phyloP scores from a whole-genome alignment of 2,113 vertebrate genomes.

The Rhinopomastus cyanomelas region DNA sequence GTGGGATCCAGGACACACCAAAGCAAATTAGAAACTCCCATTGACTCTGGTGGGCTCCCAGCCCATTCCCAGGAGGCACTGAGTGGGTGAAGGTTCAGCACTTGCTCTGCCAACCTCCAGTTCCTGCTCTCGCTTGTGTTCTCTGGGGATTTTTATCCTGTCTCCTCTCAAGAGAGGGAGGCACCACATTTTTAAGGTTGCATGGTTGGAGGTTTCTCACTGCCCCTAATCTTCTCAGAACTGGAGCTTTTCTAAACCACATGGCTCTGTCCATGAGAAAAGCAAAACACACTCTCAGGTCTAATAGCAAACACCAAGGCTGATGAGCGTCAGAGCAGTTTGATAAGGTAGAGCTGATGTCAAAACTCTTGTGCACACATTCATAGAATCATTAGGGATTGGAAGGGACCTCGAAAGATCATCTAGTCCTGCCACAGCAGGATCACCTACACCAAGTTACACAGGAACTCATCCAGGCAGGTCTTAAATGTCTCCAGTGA shows the following conservation, averaged over 20 bases:
- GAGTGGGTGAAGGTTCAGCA: slow-evolving; percentile 28
- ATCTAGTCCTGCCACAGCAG: no score
- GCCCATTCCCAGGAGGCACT: slow-evolving; percentile 45
- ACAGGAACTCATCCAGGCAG: no score
- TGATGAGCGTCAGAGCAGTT: neutral
- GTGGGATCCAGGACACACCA: neutral
- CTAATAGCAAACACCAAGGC: neutral
- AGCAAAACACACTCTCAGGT: neutral
- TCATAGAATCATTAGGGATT: no score
- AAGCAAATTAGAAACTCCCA: slow-evolving; percentile 43
- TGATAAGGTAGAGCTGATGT: no score
- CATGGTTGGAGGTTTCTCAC: no score
- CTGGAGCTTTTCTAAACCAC: neutral
- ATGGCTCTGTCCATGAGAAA: neutral
- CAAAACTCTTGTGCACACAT: no score
- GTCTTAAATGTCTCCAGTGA: no score
- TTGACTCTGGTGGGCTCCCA: slow-evolving; percentile 6
- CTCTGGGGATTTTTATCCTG: neutral
- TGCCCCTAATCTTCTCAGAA: neutral
- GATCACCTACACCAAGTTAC: no score
- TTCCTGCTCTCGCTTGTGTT: slow-evolving; percentile 52
- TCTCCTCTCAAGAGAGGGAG: neutral
- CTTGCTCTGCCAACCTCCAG: slow-evolving; percentile 17
- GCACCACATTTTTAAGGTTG: neutral
- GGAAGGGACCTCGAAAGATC: no score